These are phyloP conservation scores for Axea sp. DNA, from an alignment of 2,888 invertebrate genomes.

Conservation along the genomic window DNA sequence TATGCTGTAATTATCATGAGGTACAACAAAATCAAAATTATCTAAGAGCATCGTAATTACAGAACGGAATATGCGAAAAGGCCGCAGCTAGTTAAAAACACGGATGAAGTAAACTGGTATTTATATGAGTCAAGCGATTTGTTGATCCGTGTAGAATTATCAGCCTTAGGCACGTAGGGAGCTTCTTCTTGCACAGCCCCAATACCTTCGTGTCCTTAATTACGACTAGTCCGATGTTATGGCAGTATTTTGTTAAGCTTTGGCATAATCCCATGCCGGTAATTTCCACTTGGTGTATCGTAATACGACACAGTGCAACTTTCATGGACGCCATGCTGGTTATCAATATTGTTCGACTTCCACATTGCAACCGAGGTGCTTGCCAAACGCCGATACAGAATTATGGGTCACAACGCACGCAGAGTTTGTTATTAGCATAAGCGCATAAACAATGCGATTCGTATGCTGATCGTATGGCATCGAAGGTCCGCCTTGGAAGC, in stretches of 20 bases:
- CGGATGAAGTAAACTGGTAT: slow-evolving; percentile 39
- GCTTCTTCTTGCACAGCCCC: slow-evolving; percentile 38
- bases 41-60: slow-evolving; percentile 11
- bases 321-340: slow-evolving; percentile 22
- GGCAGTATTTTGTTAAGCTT: slow-evolving; percentile 42
- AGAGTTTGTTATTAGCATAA: slow-evolving; percentile 62
- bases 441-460: slow-evolving; percentile 61
- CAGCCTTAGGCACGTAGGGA: slow-evolving; percentile 33
- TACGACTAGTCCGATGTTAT: slow-evolving; percentile 34
- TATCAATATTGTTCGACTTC: slow-evolving; percentile 57
- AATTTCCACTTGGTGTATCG: slow-evolving; percentile 40
- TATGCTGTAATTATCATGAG: slow-evolving; percentile 17
- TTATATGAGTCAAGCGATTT: slow-evolving; percentile 50
- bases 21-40: slow-evolving; percentile 4
- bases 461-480: slow-evolving; percentile 45
- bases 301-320: slow-evolving; percentile 46
- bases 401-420: slow-evolving; percentile 65
- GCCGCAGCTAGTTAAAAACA: slow-evolving; percentile 14
- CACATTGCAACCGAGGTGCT: slow-evolving; percentile 27
- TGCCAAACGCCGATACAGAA: slow-evolving; percentile 53
- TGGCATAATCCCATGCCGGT: slow-evolving; percentile 46
- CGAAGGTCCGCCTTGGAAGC: slow-evolving; percentile 38
- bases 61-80: slow-evolving; percentile 25
- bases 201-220: slow-evolving; percentile 57
- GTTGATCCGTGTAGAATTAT: slow-evolving; percentile 41